Evolutionary conservation across 2,797 vertebrate species (phyloP), one percentile per base, ranked within the genome.

Genomic region (Spondyliosoma cantharus): DNA sequence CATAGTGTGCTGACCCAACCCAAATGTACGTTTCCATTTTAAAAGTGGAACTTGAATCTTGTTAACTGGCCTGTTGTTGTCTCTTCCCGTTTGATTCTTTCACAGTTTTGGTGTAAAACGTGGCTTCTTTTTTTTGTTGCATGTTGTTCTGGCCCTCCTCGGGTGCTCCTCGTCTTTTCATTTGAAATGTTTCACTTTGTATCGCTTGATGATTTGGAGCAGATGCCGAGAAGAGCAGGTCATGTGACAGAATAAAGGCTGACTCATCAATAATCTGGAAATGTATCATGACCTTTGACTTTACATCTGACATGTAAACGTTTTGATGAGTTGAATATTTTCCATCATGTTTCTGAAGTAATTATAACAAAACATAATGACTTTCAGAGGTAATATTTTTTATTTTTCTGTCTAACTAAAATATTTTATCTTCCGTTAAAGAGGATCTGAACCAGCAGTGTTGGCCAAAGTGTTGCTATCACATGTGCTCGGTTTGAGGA

Each of bases 401-500:
- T 15, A 4, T 61, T 42, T 12, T 43, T 25, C 4, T 53, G 7
- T 12, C 3, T 37, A 7, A 27, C 12, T 22, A 13, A 8, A n/a
- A 5, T 24, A 4, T 19, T 13, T 16, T 52, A 5, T 60, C 48
- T 2, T 42, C 17, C 15, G 20, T 58, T 3, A 43, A 32, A 3
- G 17, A 56, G 12, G 11, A n/a, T 24, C 19, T 29, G 1, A 45
- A 45, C 4, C 20, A 22, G 12, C 45, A n/a, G 19, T 22, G 59
- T 56, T 46, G 19, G 12, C 68, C 52, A 61, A 12, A 6, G 29
- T 14, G 15, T 65, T 63, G 43, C 24, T 20, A 11, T 50, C 46
- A 64, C 37, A 48, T 29, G 3, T 50, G n/a, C n/a, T 59, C 27
- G 24, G 27, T 88, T 86, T 90, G 16, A 91, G 87, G 90, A 91